Evolutionary conservation across 2,797 vertebrate genomes (phyloP).

Genomic region (Antennarius maculatus): DNA sequence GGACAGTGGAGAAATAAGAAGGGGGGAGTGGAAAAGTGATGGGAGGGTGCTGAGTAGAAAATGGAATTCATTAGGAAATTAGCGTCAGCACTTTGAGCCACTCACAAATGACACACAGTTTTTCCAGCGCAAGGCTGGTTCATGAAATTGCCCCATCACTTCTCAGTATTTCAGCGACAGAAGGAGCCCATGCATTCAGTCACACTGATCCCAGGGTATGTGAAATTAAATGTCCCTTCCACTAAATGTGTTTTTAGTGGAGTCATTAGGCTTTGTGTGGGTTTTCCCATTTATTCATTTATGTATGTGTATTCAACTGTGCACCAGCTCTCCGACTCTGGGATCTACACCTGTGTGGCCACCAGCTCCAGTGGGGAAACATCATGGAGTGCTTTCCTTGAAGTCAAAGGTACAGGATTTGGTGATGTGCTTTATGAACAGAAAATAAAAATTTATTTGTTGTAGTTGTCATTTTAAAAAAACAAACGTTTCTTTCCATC

Average conservation of each 20-base stretch:
- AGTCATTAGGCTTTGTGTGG: conserved; percentile 19
- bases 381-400: conserved; percentile 96
- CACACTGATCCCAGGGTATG: conserved; percentile 14
- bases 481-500: neutral
- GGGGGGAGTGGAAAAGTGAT: conserved; percentile 63
- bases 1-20: conserved; percentile 67
- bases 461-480: neutral
- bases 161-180: conserved; percentile 39
- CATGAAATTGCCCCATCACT: conserved; percentile 38
- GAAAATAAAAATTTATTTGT: neutral
- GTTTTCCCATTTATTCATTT: conserved; percentile 18
- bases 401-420: conserved; percentile 88
- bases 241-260: conserved; percentile 32
- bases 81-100: conserved; percentile 86
- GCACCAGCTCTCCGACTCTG: conserved; percentile 91
- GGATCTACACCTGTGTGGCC: conserved; percentile 97
- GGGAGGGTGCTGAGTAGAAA: conserved; percentile 79
- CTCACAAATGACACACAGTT: conserved; percentile 80
- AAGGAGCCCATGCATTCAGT: conserved; percentile 25
- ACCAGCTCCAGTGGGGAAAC: conserved; percentile 98
- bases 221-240: conserved; percentile 29
- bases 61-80: conserved; percentile 92
- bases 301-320: conserved; percentile 17
- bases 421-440: neutral
- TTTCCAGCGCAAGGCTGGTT: conserved; percentile 57